Base-by-base conservation (phyloP, 2,113 vertebrate genomes). In the Protomyctophum bolini region DNA sequence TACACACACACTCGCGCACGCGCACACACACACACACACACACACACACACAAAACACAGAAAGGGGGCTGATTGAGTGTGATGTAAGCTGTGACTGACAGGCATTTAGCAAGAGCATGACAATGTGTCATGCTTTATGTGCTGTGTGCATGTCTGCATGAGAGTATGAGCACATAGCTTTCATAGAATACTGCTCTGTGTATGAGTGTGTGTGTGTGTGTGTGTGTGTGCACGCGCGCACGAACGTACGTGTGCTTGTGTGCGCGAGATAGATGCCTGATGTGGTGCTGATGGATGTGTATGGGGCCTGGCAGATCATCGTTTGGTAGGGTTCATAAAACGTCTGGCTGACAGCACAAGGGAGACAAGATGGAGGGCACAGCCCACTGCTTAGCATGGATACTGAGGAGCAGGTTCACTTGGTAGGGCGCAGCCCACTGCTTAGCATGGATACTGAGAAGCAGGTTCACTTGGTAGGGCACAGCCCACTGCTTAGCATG, bases 291-390 rank as follows among this genome's bases (percentile, higher is more conserved):
- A 61, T 61, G 10, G 58, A 71, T n/a, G 45, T 14, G 74, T 41
- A 15, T 12, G 33, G 15, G 21, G 58, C 49, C 54, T 21, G 52
- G 33, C 75, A 59, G 66, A 80, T 70, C 71, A 45, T 46, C 45
- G 51, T 68, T 68, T 12, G 66, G 6, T 6, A 5, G 21, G 14
- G 71, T 11, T 70, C 71, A 79, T 75, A 66, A 79, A 62, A 59
- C 4, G 48, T 10, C 59, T 49, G 6, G 41, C 33, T 68, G 68
- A 65, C 59, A 41, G 62, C 2, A 41, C 51, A 49, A 64, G 7
- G 71, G 68, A 62, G 66, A 55, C 48, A 21, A 71, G 72, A 83
- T 66, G 58, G 75, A 80, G 49, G 66, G 74, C 70, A 15, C 6
- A 2, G 73, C 45, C 68, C 29, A 11, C 33, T 14, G 41, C 12